Conservation (phyloP, 2,113 vertebrate genomes). For the Microtus oregoni region DNA sequence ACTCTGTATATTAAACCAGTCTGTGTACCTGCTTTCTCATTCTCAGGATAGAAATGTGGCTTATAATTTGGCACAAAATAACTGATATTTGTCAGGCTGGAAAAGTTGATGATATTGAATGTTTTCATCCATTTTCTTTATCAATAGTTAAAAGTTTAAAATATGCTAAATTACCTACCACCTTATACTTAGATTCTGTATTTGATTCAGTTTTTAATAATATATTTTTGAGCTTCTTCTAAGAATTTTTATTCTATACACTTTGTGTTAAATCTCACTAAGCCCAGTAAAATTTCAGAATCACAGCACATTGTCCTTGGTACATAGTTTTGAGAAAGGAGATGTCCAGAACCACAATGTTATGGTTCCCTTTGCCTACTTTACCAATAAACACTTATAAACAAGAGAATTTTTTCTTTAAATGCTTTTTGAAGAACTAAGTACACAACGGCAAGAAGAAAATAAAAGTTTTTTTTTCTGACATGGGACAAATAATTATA, state of each 20-base stretch:
- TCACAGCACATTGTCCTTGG: neutral
- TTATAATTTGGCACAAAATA: neutral
- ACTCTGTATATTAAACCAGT: neutral
- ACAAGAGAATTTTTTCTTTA: neutral
- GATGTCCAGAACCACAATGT: neutral
- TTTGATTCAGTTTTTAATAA: neutral
- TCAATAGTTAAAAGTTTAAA: neutral
- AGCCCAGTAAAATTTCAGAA: neutral
- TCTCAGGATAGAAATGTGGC: neutral
- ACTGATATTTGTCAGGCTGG: no score
- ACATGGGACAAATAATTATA: neutral
- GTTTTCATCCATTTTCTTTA: neutral
- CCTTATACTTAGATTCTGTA: neutral
- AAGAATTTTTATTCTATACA: neutral
- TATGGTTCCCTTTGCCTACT: neutral
- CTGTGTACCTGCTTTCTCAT: neutral
- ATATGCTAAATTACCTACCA: neutral
- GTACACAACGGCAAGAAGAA: neutral
- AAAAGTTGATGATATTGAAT: neutral
- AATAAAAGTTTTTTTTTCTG: neutral
- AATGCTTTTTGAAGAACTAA: neutral
- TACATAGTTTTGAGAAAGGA: neutral
- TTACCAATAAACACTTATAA: neutral
- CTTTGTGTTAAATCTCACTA: neutral
- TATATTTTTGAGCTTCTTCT: neutral